Percentiles rank a stretch among this genome's conserved stretches.
Evolutionary conservation across 2,113 vertebrate species (phyloP).

Genomic region (Oncorhynchus mykiss): DNA sequence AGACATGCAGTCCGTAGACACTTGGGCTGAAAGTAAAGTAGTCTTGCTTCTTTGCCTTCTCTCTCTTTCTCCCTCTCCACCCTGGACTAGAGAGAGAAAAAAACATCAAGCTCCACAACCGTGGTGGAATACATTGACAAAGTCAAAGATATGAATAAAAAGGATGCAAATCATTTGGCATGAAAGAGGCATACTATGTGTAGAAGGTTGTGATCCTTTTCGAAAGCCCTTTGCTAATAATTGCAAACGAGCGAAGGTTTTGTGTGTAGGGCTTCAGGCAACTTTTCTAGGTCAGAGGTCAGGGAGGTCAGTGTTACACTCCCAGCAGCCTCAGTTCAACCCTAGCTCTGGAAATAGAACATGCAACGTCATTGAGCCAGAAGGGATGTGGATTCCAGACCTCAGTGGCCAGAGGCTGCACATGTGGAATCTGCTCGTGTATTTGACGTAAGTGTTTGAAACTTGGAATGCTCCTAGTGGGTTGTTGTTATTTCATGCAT

Average conservation of each 20-base stretch:
- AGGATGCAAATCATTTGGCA: conserved; percentile 73
- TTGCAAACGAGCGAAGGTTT: conserved; percentile 60
- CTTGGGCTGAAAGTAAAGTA: conserved; percentile 67
- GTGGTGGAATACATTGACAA: conserved; percentile 58
- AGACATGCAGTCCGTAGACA: conserved; percentile 74
- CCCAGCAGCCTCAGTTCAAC: conserved; percentile 74
- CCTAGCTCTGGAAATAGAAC: conserved; percentile 72
- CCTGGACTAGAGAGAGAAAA: conserved; percentile 54
- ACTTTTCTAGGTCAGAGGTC: conserved; percentile 75
- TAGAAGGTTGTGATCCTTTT: conserved; percentile 56
- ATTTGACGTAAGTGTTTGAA: conserved; percentile 67
- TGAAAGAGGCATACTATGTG: conserved; percentile 56
- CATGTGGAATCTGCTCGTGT: conserved; percentile 65
- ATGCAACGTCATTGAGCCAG: conserved; percentile 71
- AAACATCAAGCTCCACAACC: conserved; percentile 47
- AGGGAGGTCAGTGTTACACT: conserved; percentile 77
- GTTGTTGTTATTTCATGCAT: conserved; percentile 66
- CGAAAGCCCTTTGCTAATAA: conserved; percentile 53
- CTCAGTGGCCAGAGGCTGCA: conserved; percentile 64
- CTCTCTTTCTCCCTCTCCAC: conserved; percentile 49
- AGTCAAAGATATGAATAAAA: conserved; percentile 68
- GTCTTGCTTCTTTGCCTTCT: conserved; percentile 53
- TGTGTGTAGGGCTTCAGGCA: conserved; percentile 66
- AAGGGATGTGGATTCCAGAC: conserved; percentile 69
- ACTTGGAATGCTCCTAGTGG: conserved; percentile 61